Percentiles rank a stretch among this genome's conserved stretches.
Conservation (phyloP, 2,113 vertebrate species). For the Pycnonotus jocosus region DNA sequence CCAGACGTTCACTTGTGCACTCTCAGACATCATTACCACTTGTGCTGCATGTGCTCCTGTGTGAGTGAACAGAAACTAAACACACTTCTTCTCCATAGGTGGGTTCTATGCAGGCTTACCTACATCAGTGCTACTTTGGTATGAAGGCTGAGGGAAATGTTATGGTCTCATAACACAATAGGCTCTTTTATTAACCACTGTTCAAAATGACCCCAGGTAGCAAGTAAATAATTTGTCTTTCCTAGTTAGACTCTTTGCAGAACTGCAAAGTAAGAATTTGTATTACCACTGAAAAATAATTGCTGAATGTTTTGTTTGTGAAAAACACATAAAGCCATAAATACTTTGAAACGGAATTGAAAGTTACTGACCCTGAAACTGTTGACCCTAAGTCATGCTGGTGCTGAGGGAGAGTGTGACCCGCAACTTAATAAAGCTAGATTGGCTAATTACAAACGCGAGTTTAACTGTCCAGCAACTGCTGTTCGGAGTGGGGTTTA, state of each 20-base stretch:
- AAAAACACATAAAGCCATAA: neutral
- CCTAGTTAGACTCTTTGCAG: neutral
- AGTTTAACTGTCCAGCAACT: neutral
- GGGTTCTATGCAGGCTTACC: neutral
- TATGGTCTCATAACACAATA: neutral
- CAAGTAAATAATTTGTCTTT: neutral
- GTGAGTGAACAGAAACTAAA: neutral
- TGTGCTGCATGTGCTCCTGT: neutral
- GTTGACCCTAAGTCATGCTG: neutral
- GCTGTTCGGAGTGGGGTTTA: fast-evolving
- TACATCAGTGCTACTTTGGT: neutral
- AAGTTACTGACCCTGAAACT: neutral
- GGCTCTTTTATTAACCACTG: neutral
- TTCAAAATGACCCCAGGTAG: neutral
- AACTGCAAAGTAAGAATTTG: neutral
- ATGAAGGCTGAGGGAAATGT: neutral
- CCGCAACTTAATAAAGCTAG: neutral
- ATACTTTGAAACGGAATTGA: neutral
- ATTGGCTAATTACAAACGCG: neutral
- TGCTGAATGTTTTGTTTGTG: neutral
- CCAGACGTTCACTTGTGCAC: neutral
- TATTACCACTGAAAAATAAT: neutral
- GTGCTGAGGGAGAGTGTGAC: neutral
- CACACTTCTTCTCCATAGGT: neutral
- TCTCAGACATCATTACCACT: neutral